Conservation (phyloP, 30 jellyfish, hydroid and myxozoan species). For the Aurelia aurita complex sp. Pacific region DNA sequence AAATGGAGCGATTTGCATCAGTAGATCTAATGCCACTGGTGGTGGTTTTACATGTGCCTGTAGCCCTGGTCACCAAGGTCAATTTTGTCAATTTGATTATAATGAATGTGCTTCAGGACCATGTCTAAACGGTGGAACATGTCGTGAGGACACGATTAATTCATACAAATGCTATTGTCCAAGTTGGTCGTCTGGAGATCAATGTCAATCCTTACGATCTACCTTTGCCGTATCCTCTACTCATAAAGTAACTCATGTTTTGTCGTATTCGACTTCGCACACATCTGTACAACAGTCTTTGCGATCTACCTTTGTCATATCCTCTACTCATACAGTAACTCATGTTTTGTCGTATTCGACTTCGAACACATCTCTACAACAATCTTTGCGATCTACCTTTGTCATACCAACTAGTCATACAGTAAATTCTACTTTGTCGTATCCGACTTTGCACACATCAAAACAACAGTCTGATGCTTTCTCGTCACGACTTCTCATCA, state of each 20-base stretch:
- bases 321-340: not conserved
- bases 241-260: not conserved
- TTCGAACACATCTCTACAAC: too few relatives aligned
- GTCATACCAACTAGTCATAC: too few relatives aligned
- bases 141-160: slow-evolving; percentile 57
- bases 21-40: slow-evolving; percentile 45
- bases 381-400: slow-evolving; percentile 3
- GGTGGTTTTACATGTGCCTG: slow-evolving; percentile 68
- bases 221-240: not conserved
- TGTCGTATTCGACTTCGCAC: not conserved
- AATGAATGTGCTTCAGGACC: slow-evolving; percentile 76
- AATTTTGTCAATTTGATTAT: slow-evolving; percentile 62
- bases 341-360: not conserved
- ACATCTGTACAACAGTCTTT: too few relatives aligned
- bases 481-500: too few relatives aligned
- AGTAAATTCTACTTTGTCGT: not conserved
- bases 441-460: not conserved
- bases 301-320: not conserved
- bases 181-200: slow-evolving; percentile 55
- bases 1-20: slow-evolving; percentile 63
- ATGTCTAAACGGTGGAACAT: slow-evolving; percentile 79
- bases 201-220: slow-evolving; percentile 60
- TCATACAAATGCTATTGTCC: slow-evolving; percentile 72
- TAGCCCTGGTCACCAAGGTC: slow-evolving; percentile 75
- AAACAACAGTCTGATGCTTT: too few relatives aligned